Percentiles rank a stretch among this genome's conserved stretches.
These are phyloP conservation scores for Caligus rogercresseyi DNA, from an alignment of 1,140 invertebrate genomes.

Conservation along the genomic window DNA sequence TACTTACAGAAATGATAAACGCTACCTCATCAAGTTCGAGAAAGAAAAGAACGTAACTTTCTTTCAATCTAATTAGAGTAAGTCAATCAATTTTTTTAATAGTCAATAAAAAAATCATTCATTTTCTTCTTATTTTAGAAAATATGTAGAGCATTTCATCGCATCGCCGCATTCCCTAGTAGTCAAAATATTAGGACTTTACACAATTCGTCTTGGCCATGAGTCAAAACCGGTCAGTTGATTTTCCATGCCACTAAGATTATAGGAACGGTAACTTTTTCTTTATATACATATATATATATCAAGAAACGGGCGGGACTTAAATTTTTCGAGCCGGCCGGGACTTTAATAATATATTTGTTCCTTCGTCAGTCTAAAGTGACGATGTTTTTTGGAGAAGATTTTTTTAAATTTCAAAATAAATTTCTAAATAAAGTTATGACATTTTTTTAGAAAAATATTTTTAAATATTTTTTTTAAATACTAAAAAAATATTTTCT, in stretches of 20 bases:
- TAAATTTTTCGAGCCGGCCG: too few species aligned
- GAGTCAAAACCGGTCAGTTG: background rate
- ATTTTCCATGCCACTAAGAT: background rate
- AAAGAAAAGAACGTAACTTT: background rate
- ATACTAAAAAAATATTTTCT: too few species aligned
- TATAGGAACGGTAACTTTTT: background rate
- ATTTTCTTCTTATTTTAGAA: constrained; percentile 6
- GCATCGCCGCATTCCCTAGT: constrained; percentile 11
- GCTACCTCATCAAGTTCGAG: background rate
- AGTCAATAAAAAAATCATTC: background rate
- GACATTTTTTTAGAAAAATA: too few species aligned
- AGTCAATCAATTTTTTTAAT: background rate
- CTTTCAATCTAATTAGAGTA: background rate
- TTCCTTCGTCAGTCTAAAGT: too few species aligned
- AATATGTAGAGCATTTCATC: constrained; percentile 15
- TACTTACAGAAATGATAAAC: background rate
- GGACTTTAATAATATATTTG: too few species aligned
- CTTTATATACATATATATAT: too few species aligned
- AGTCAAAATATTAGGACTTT: constrained; percentile 10
- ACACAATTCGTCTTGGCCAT: background rate
- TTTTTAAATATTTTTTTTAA: too few species aligned
- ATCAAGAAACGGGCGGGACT: too few species aligned
- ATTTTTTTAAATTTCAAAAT: too few species aligned
- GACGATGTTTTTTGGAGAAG: too few species aligned
- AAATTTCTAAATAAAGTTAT: too few species aligned